Evolutionary conservation across 1,140 invertebrate genomes (phyloP), one percentile per base, ranked within the genome.

Genomic region (Semibalanus balanoides): DNA sequence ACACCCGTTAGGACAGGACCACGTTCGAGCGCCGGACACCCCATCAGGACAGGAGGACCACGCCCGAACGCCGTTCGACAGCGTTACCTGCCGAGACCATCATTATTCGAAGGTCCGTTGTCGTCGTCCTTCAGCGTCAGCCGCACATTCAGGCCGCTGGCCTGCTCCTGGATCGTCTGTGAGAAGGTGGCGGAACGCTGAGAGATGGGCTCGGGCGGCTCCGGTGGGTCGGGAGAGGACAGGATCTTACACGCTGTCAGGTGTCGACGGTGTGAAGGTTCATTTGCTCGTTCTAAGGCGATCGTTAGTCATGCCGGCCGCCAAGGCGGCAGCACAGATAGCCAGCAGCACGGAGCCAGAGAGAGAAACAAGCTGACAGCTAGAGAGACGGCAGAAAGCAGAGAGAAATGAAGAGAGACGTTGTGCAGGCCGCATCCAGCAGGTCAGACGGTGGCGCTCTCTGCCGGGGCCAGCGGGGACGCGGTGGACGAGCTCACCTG

Each of bases 401-500:
- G 22, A 64, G 11, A 22, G 1, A 64, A 19, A 25, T 1, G 51
- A 19, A 14, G 51, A 25, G 51, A 64, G 51, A 25, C 35, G 35
- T 5, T 17, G 35, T 40, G 35, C 35, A 40, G 35, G 5, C 35
- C 35, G 17, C 35, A 40, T 40, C 35, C 35, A 40, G 35, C 5
- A 40, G 35, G 5, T 40, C 35, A 17, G 5, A 19, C 9, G 7
- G 51, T 3, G 51, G 1, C 51, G 51, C 22, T 25, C 11, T 64
- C 11, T 19, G 51, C 11, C 35, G 5, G 11, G 51, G 14, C 7
- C 11, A 25, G 51, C 22, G 51, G 51, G 51, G 71, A 76, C 76
- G 40, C 76, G 73, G 31, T 35, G 28, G 70, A 70, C 78, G 72
- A 79, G 83, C 87, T 87, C 88, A 93, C 92, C 90, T 92, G 84